phyloP scores from a whole-genome alignment of 2,888 invertebrate species.

The Tanaodytes sp. region DNA sequence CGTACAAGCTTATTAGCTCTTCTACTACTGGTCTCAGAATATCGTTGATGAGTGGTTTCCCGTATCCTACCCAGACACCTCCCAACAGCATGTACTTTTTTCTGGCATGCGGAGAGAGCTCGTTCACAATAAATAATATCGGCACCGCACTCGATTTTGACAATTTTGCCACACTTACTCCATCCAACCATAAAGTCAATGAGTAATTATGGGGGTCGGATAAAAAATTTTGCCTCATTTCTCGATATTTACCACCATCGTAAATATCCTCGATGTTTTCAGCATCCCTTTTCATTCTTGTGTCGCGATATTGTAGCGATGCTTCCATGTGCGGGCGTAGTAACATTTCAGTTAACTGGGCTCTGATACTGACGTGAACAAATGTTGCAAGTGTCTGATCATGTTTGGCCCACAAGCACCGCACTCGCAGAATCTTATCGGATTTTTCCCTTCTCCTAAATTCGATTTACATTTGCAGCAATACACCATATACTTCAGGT shows the following conservation, averaged over 20 bases:
- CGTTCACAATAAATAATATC: not conserved
- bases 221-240: conserved; percentile 1
- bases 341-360: conserved; percentile 10
- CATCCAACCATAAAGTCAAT: conserved; percentile 10
- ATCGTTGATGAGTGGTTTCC: not conserved
- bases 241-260: conserved; percentile 10
- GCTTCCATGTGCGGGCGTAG: not conserved
- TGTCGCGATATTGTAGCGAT: conserved; percentile 5
- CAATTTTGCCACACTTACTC: conserved; percentile 6
- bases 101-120: conserved; percentile 23
- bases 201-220: conserved; percentile 10
- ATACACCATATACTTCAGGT: not conserved
- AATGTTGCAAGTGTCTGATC: not conserved
- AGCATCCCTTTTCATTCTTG: conserved; percentile 1
- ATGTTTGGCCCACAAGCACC: not conserved
- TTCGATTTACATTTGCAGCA: conserved; percentile 2
- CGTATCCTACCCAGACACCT: conserved; percentile 6
- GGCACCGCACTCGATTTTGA: not conserved
- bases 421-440: not conserved
- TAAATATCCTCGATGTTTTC: conserved; percentile 15
- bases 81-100: conserved; percentile 15
- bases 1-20: not conserved
- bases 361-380: conserved; percentile 5
- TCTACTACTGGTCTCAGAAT: not conserved
- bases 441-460: conserved; percentile 1